phyloP scores from a whole-genome alignment of 2,888 invertebrate species.

The Bhutanitis thaidina region DNA sequence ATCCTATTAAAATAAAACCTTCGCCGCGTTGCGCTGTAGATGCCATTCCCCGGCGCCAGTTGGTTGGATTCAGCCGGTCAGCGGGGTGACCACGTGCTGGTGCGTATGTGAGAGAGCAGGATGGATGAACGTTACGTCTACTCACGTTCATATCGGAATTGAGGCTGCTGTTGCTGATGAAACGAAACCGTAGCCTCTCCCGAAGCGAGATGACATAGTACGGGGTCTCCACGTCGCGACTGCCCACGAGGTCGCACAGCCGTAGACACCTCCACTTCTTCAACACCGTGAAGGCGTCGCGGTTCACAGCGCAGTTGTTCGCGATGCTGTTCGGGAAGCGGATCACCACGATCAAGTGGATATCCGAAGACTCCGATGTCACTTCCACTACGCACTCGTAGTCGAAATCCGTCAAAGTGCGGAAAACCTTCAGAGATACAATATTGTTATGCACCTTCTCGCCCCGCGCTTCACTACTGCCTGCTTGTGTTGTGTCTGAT shows the following conservation, averaged over 20 bases:
- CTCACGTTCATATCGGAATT: slow-evolving; percentile 61
- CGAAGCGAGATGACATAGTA: slow-evolving; percentile 45
- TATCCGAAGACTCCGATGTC: slow-evolving; percentile 32
- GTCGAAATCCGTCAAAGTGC: slow-evolving; percentile 49
- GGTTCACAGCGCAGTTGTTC: slow-evolving; percentile 45
- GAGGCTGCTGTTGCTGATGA: slow-evolving; percentile 62
- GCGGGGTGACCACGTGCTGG: too few relatives aligned
- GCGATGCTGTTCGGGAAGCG: slow-evolving; percentile 48
- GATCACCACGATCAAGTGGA: slow-evolving; percentile 47
- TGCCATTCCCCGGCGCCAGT: too few relatives aligned
- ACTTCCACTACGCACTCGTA: slow-evolving; percentile 60
- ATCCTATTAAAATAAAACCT: too few relatives aligned
- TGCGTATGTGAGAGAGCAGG: too few relatives aligned
- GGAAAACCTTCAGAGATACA: slow-evolving; percentile 46
- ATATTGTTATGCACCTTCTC: too few relatives aligned
- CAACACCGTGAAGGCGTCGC: slow-evolving; percentile 47
- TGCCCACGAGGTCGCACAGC: slow-evolving; percentile 43
- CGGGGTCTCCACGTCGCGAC: slow-evolving; percentile 28
- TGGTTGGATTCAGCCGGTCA: too few relatives aligned
- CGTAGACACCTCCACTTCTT: slow-evolving; percentile 44
- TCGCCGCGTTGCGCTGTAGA: too few relatives aligned
- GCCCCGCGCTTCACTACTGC: too few relatives aligned
- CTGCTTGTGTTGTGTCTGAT: too few relatives aligned
- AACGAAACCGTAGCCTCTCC: slow-evolving; percentile 48
- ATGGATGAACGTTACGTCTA: too few relatives aligned